Conservation (phyloP, 2,113 vertebrate species). For the Pimephales promelas region DNA sequence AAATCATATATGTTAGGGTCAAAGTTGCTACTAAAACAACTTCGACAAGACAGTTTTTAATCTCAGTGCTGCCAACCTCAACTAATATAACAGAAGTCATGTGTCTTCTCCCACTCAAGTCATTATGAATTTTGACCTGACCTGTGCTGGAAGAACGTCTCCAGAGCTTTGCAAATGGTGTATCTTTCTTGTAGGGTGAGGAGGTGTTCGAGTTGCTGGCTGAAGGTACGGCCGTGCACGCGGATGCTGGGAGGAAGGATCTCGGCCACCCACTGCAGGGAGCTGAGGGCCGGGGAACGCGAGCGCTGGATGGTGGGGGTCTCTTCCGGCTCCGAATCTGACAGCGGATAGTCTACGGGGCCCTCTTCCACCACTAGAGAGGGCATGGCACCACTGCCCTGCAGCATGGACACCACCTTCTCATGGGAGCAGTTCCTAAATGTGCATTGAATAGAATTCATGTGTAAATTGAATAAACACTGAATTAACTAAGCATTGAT, state of each 20-base stretch:
- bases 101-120: neutral
- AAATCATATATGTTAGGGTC: no score
- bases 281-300: conserved; percentile 88
- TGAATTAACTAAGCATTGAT: no score
- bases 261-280: conserved; percentile 97
- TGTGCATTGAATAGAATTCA: neutral
- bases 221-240: conserved; percentile 93
- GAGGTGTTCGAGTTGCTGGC: conserved; percentile 95
- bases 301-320: conserved; percentile 66
- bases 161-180: conserved; percentile 88
- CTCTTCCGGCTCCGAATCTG: conserved; percentile 85
- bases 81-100: neutral
- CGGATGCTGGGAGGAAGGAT: conserved; percentile 96
- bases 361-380: conserved; percentile 96
- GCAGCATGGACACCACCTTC: conserved; percentile 99
- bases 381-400: conserved; percentile 96
- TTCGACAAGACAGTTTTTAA: neutral
- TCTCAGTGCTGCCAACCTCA: neutral
- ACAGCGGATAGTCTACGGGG: conserved; percentile 76
- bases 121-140: conserved; percentile 57
- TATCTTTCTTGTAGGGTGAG: conserved; percentile 92
- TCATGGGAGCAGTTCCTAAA: conserved; percentile 95
- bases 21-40: neutral
- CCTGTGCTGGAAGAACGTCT: conserved; percentile 99
- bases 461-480: neutral